Evolutionary conservation across 1,140 invertebrate species (phyloP), one percentile per base, ranked within the genome.

Genomic region (Caenorhabditis remanei): DNA sequence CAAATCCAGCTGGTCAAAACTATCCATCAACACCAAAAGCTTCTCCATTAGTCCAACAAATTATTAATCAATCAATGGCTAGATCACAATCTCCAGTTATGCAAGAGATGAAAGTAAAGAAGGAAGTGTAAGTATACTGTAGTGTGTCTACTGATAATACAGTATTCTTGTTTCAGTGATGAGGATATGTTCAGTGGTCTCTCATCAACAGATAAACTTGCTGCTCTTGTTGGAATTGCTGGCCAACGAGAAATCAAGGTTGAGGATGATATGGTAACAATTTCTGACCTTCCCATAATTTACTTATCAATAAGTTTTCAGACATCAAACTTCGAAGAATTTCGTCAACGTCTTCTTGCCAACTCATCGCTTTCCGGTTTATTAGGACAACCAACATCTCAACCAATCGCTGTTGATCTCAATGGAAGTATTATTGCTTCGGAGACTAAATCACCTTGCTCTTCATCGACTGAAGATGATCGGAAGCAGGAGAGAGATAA

Each of bases 161-260:
- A 83, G 16, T 7, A 43, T 2, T 58, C 5, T 6, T 11, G 50
- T 63, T 61, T 58, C 83, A 55, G 50, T 16, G 87, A 85, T 5
- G 87, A 88, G 8, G 87, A 88, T 7, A 55, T 55, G 46, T 88
- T 85, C 84, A 85, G 61, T 46, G 67, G 71, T 32, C 85, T 88
- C 41, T 85, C 87, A 14, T 87, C 86, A 24, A 79, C 83, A 1
- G 87, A 88, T 19, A 88, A 88, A 55, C 58, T 88, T 48, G 87
- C 87, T 56, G 87, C 87, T 79, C 87, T 88, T 14, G 87, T 88
- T 32, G 87, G 87, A 61, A 79, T 79, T 48, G 71, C 40, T 50
- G 71, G 67, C 5, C 67, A 65, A 65, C 32, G 24, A 32, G 41
- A 79, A 50, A 24, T 79, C 8, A 50, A 53, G n/a, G 53, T 9